phyloP scores from a whole-genome alignment of 2,113 vertebrate genomes.

The Hypocryptadius cinnamomeus region DNA sequence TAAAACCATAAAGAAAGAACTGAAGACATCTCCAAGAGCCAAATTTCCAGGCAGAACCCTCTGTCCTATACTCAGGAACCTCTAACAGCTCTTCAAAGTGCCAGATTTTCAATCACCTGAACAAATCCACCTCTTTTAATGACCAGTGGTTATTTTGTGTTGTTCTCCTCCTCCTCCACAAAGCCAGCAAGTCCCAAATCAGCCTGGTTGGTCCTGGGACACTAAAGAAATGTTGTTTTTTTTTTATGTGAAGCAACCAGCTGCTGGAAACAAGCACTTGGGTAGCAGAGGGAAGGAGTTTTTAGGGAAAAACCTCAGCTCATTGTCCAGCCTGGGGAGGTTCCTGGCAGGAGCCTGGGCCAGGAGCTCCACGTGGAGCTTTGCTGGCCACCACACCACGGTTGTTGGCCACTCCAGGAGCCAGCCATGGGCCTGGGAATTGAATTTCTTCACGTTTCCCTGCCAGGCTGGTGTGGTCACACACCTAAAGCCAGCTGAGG shows the following conservation, averaged over 20 bases:
- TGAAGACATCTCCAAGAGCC: background rate
- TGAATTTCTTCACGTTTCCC: background rate
- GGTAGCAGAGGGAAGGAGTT: background rate
- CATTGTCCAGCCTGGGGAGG: background rate
- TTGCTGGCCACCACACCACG: background rate
- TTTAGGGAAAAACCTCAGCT: background rate
- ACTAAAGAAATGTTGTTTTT: background rate
- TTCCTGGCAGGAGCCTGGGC: background rate
- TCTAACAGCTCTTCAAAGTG: background rate
- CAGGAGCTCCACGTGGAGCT: background rate
- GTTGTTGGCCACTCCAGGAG: background rate
- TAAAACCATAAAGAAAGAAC: background rate
- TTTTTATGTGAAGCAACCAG: background rate
- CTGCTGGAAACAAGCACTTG: background rate
- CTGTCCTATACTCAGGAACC: background rate
- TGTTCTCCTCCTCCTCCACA: background rate
- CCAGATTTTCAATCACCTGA: background rate
- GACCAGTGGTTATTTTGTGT: background rate
- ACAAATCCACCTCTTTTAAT: background rate
- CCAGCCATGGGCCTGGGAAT: background rate
- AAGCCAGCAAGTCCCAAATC: background rate
- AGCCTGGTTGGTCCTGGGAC: background rate
- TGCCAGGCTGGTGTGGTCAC: background rate
- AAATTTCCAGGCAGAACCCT: background rate
- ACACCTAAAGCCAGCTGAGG: background rate